Conservation (phyloP, 2,113 vertebrate species). For the Melanerpes formicivorus region DNA sequence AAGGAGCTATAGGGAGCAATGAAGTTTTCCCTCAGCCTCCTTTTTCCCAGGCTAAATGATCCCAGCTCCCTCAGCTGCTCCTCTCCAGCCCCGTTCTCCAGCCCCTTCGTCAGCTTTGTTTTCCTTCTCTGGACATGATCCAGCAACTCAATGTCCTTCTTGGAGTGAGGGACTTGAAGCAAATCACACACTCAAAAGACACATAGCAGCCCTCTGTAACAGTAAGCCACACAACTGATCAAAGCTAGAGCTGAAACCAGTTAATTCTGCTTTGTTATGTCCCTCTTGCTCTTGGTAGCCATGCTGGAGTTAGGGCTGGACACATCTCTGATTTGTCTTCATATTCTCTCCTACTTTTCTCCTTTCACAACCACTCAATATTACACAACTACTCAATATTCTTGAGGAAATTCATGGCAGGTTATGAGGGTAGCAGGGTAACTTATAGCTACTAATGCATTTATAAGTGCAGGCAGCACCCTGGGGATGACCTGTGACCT, state of each 20-base stretch:
- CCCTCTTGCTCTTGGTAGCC: background rate
- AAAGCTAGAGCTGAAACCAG: background rate
- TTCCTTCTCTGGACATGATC: too few species aligned
- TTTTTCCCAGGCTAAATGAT: too few species aligned
- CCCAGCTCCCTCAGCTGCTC: too few species aligned
- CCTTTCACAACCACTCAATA: background rate
- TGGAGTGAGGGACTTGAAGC: background rate
- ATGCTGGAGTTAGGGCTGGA: background rate
- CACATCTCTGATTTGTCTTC: background rate
- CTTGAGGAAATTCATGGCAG: background rate
- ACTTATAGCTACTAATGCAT: conserved; percentile 4
- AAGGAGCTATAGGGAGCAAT: too few species aligned
- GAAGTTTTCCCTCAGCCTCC: too few species aligned
- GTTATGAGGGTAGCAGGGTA: background rate
- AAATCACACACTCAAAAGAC: background rate
- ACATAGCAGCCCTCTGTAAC: background rate
- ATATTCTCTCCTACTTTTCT: background rate
- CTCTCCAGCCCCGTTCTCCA: too few species aligned
- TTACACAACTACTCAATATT: too few species aligned
- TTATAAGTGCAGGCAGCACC: conserved; percentile 12
- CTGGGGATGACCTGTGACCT: conserved; percentile 50
- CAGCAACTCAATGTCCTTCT: too few species aligned
- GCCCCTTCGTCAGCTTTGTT: too few species aligned
- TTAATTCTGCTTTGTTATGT: background rate
- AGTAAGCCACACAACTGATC: background rate